A percentile compares a stretch with the other conserved stretches of the same genome.
These are phyloP conservation scores for Pangasius sanitwongsei DNA, from an alignment of 2,797 vertebrate genomes.

Conservation along the genomic window DNA sequence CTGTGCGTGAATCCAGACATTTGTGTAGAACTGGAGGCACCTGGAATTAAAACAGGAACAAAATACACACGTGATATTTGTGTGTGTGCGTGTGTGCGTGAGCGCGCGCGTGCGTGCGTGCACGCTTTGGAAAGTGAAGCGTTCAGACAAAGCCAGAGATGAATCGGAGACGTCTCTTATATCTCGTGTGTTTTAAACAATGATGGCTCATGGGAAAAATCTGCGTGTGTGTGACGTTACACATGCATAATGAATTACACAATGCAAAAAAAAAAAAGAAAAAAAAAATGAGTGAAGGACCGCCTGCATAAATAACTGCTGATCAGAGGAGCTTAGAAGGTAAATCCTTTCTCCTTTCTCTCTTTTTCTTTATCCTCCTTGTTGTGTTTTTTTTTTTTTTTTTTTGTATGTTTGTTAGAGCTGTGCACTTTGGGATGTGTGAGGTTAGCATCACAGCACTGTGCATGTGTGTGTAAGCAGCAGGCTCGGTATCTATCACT, in stretches of 20 bases:
- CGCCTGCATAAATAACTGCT: background rate
- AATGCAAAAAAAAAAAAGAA: background rate
- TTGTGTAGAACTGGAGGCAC: background rate
- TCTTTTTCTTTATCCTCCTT: background rate
- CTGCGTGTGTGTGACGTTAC: constrained; percentile 11
- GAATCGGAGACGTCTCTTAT: constrained; percentile 5
- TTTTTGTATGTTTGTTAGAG: background rate
- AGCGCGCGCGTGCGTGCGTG: too few relatives aligned
- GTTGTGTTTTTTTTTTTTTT: too few relatives aligned
- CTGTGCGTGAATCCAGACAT: too few relatives aligned
- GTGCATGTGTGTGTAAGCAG: background rate
- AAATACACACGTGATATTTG: background rate
- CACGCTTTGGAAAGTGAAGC: background rate
- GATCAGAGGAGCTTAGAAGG: constrained; percentile 1
- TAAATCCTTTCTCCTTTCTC: background rate
- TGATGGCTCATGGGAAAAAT: constrained; percentile 28
- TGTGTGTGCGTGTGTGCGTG: background rate
- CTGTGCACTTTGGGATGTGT: background rate
- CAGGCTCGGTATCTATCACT: background rate
- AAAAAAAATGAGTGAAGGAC: background rate
- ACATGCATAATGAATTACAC: constrained; percentile 11
- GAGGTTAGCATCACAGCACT: constrained; percentile 10
- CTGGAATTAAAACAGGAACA: background rate
- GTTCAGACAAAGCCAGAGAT: background rate
- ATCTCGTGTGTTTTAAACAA: constrained; percentile 24